These are phyloP conservation scores for Rhynchomys soricoides DNA, from an alignment of 2,113 vertebrate species.

Conservation along the genomic window DNA sequence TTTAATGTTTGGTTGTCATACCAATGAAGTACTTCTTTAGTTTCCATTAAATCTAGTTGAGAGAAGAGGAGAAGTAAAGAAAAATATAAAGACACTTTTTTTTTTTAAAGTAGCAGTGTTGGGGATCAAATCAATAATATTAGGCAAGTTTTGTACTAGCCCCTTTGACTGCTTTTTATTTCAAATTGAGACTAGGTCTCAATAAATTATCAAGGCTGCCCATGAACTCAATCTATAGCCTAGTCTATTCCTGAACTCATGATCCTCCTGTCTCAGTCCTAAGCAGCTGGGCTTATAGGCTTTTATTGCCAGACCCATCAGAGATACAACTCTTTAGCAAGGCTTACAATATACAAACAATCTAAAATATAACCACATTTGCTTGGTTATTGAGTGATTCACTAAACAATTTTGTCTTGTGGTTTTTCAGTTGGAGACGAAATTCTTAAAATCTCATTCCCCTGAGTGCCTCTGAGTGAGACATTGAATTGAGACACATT, in stretches of 20 bases:
- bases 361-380: neutral
- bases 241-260: neutral
- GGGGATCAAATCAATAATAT: neutral
- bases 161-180: neutral
- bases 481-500: neutral
- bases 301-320: neutral
- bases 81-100: neutral
- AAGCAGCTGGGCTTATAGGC: neutral
- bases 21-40: neutral
- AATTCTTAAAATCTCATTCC: neutral
- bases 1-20: neutral
- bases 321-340: neutral
- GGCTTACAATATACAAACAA: neutral
- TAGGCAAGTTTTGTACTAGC: neutral
- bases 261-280: neutral
- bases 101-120: neutral
- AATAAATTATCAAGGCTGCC: neutral
- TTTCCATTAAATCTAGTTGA: neutral
- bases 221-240: neutral
- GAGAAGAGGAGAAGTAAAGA: neutral
- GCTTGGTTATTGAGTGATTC: constrained; percentile 13
- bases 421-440: constrained; percentile 22
- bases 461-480: neutral
- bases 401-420: neutral
- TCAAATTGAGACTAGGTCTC: neutral